A percentile compares a stretch with the other conserved stretches of the same genome.
Conservation (phyloP, 1,140 invertebrate species). For the Temnothorax nylanderi region DNA sequence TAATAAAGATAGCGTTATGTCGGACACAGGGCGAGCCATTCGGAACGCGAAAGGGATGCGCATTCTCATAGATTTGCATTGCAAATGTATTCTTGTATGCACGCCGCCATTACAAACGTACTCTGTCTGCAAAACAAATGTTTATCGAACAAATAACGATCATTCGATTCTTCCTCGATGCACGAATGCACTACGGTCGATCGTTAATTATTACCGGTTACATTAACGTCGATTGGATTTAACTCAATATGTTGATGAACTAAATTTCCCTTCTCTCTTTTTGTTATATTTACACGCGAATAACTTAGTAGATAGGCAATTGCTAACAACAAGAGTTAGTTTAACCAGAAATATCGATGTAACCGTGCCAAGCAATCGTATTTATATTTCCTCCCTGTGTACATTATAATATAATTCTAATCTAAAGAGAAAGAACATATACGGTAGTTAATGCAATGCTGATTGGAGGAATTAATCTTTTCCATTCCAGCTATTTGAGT, state of each 20-base stretch:
- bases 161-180: slow-evolving; percentile 30
- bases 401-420: slow-evolving; percentile 1
- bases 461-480: not conserved
- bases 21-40: slow-evolving; percentile 69
- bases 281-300: not conserved
- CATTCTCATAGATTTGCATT: slow-evolving; percentile 22
- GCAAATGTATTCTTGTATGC: slow-evolving; percentile 24
- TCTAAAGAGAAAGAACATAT: slow-evolving; percentile 13
- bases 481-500: not conserved
- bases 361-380: not conserved
- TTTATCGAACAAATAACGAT: slow-evolving; percentile 33
- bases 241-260: slow-evolving; percentile 15
- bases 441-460: not conserved
- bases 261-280: not conserved
- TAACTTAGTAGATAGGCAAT: slow-evolving; percentile 22
- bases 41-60: slow-evolving; percentile 63
- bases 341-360: not conserved
- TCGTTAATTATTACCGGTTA: slow-evolving; percentile 28
- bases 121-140: slow-evolving; percentile 29
- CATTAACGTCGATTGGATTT: slow-evolving; percentile 12
- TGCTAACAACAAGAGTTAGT: slow-evolving; percentile 3
- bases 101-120: slow-evolving; percentile 22
- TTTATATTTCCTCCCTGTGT: not conserved
- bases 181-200: not conserved
- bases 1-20: slow-evolving; percentile 82